Conservation (phyloP, 2,797 vertebrate species). For the Cirrhinus molitorella region DNA sequence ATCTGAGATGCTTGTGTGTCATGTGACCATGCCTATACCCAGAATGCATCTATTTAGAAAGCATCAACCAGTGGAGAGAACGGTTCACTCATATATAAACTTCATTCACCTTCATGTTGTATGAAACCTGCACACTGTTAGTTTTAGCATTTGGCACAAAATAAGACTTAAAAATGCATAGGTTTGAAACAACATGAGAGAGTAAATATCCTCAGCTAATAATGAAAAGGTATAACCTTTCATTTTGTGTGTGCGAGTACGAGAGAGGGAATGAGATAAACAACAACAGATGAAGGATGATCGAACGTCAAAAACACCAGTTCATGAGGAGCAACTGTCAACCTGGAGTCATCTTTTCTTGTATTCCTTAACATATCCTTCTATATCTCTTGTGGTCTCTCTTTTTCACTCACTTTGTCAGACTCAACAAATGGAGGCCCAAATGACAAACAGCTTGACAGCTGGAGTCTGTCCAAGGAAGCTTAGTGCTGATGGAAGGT, state of each 20-base stretch:
- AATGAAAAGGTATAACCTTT: constrained; percentile 10
- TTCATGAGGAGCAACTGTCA: constrained; percentile 29
- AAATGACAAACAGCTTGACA: constrained; percentile 51
- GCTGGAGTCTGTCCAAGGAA: constrained; percentile 58
- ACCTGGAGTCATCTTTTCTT: constrained; percentile 25
- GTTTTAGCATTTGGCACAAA: not conserved
- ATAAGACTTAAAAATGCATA: not conserved
- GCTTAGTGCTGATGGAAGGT: constrained; percentile 55
- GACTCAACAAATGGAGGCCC: constrained; percentile 60
- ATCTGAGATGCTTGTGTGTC: constrained; percentile 17
- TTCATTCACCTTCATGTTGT: constrained; percentile 4
- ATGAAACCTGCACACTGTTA: not conserved
- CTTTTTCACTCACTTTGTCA: constrained; percentile 38
- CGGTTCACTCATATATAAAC: not conserved
- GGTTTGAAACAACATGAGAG: constrained; percentile 1
- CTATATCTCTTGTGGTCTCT: constrained; percentile 28
- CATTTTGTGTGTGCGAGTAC: not conserved
- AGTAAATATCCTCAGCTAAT: constrained; percentile 5
- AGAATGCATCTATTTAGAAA: constrained; percentile 2
- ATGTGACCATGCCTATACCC: constrained; percentile 21
- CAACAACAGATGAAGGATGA: constrained; percentile 33
- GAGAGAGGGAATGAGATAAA: constrained; percentile 26
- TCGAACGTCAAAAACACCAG: constrained; percentile 10
- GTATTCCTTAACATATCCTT: not conserved
- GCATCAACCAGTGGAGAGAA: not conserved